Evolutionary conservation across 2,888 invertebrate species (phyloP), one percentile per base, ranked within the genome.

Genomic region (Lasioglossum leucozonium): DNA sequence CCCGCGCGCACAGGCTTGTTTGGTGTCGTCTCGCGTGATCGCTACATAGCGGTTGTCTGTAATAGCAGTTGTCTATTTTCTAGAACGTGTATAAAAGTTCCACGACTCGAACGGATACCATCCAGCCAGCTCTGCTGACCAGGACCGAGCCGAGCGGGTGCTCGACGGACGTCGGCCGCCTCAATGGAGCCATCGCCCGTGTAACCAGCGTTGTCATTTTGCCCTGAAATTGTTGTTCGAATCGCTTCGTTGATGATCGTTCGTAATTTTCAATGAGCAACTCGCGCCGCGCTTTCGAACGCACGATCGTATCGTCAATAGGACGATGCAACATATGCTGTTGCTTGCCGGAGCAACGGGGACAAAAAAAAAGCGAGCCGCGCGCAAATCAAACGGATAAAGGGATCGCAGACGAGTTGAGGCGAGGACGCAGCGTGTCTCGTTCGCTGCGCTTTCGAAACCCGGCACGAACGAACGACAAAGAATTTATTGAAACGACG

Each of bases 71-170:
- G 6, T 51, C 72, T 67, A 40, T 37, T 62, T 87, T 90, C 37
- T 84, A 91, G 91, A 86, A 89, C 88, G 47, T 92, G 67, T 75
- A 81, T 93, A 72, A 91, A 88, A 85, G 79, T 78, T 79, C 89
- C 91, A 42, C 80, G 86, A 58, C 72, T 90, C 78, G 90, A 91
- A 77, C 90, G 91, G 83, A 91, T 88, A 82, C 84, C 91, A 22
- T 89, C 90, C 73, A 87, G 86, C 83, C 88, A 90, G 44, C 80
- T 91, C 65, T 90, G 89, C 82, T 89, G 88, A 85, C 78, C 77
- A 71, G 73, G 42, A n/a, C 51, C 26, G 4, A 40, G 40, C 72
- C 51, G 62, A 42, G 18, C 40, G 22, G 26, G 10, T 47, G 30
- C 72, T 71, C 72, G 44, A 72, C 47, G 51, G 62, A 22, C 67